Evolutionary conservation across 2,797 vertebrate genomes (phyloP).

Genomic region (Cuculus canorus): DNA sequence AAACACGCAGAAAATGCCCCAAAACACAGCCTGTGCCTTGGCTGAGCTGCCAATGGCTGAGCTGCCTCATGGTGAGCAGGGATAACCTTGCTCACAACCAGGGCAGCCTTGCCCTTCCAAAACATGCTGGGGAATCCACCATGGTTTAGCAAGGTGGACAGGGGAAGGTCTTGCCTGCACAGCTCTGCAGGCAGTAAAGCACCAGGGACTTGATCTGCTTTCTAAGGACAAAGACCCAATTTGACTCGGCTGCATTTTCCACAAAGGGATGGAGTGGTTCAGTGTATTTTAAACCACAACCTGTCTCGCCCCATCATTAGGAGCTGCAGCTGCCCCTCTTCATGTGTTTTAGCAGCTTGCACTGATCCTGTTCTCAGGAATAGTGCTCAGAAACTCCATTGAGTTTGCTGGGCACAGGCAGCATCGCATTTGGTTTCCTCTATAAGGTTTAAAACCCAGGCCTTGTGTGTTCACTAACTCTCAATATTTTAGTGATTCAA

Average conservation of each 20-base stretch:
- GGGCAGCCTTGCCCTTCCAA: background rate
- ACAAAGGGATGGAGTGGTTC: accelerated
- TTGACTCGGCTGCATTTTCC: background rate
- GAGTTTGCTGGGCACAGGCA: background rate
- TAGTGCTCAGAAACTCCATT: background rate
- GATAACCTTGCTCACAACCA: accelerated
- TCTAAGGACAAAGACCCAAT: background rate
- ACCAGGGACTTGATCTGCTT: accelerated
- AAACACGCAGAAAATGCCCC: accelerated
- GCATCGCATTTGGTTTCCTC: background rate
- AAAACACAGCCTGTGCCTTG: background rate
- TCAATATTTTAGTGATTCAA: accelerated
- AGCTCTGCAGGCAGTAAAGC: background rate
- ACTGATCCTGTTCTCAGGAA: background rate
- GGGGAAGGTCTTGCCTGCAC: too few relatives aligned
- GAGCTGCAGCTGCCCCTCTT: background rate
- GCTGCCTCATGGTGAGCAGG: background rate
- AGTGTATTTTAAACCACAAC: background rate
- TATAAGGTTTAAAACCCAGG: background rate
- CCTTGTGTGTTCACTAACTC: background rate
- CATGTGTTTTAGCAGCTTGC: too few relatives aligned
- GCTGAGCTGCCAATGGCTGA: background rate
- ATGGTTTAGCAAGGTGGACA: background rate
- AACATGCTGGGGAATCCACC: background rate
- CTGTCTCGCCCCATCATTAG: background rate